These are phyloP conservation scores for Nestor notabilis DNA, from an alignment of 2,113 vertebrate genomes.

Conservation along the genomic window DNA sequence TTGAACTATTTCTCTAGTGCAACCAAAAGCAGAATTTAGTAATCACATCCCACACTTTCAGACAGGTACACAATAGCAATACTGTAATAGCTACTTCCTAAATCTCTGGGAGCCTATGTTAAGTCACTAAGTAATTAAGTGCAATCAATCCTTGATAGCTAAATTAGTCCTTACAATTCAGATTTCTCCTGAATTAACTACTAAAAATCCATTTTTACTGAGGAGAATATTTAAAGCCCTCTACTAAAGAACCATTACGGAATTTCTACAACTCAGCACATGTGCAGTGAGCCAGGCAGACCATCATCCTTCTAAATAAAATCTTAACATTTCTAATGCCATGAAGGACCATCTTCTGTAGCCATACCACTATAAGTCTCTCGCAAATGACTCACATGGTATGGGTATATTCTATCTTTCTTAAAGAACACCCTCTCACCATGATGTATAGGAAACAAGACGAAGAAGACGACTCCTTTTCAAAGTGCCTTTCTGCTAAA, in stretches of 20 bases:
- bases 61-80: not conserved
- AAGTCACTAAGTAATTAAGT: not conserved
- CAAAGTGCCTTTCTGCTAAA: not conserved
- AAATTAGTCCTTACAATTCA: slow-evolving; percentile 37
- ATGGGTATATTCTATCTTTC: not conserved
- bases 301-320: not conserved
- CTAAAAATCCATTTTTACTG: not conserved
- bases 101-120: not conserved
- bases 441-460: not conserved
- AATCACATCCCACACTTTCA: not conserved
- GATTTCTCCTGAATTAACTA: slow-evolving; percentile 14
- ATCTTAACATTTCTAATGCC: not conserved
- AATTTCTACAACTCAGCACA: not conserved
- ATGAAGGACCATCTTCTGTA: not conserved
- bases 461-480: not conserved
- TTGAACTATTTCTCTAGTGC: not conserved
- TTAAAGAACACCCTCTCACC: not conserved
- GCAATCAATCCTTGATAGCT: slow-evolving; percentile 1
- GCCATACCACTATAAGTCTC: not conserved
- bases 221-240: not conserved
- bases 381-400: not conserved
- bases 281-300: not conserved
- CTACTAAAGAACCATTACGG: not conserved
- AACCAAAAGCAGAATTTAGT: not conserved
- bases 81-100: not conserved